Evolutionary conservation across 1,140 invertebrate species (phyloP).

Genomic region (Sitobion miscanthi): DNA sequence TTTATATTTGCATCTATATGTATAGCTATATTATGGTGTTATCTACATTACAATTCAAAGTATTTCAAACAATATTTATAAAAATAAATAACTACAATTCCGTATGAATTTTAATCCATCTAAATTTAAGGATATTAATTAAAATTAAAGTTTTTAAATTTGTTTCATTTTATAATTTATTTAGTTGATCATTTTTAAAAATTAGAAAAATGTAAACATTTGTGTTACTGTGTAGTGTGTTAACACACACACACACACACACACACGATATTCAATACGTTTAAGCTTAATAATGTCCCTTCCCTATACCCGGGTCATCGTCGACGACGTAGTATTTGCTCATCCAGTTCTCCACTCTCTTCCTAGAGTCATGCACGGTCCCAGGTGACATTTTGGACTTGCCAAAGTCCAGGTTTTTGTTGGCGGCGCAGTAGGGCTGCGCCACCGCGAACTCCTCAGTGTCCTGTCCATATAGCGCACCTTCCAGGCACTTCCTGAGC

Average conservation of each 20-base stretch:
- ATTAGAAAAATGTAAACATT: too few species aligned
- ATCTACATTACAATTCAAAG: too few species aligned
- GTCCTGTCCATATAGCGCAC: neutral
- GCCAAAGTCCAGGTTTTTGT: slow-evolving; percentile 25
- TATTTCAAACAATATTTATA: too few species aligned
- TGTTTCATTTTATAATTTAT: too few species aligned
- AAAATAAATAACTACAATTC: neutral
- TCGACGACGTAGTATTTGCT: neutral
- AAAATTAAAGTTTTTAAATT: too few species aligned
- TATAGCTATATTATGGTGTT: too few species aligned
- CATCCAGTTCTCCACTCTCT: slow-evolving; percentile 40
- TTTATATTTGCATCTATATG: too few species aligned
- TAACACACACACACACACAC: too few species aligned
- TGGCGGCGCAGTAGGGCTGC: slow-evolving; percentile 7
- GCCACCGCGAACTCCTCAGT: neutral
- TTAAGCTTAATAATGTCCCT: neutral
- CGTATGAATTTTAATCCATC: neutral
- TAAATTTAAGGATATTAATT: too few species aligned
- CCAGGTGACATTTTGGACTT: neutral
- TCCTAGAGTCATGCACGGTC: neutral
- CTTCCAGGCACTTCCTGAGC: slow-evolving; percentile 33
- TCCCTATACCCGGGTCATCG: neutral
- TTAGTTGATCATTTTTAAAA: too few species aligned
- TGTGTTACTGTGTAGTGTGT: too few species aligned
- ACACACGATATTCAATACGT: too few species aligned